phyloP scores from a whole-genome alignment of 2,797 vertebrate species.

The Astyanax mexicanus region DNA sequence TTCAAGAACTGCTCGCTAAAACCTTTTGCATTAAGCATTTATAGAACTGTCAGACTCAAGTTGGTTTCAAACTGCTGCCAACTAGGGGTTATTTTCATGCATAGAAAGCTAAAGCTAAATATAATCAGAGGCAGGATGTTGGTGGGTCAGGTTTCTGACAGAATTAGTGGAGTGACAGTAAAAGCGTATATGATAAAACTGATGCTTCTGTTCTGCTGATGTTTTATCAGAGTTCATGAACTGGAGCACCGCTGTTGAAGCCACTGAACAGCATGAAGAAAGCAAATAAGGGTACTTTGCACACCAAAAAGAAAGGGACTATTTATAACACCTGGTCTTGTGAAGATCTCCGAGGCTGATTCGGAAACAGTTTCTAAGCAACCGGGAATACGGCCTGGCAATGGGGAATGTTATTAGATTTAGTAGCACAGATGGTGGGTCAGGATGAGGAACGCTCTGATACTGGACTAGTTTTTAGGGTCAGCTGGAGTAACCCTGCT shows the following conservation, averaged over 20 bases:
- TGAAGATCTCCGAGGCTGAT: constrained; percentile 5
- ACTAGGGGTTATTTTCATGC: not conserved
- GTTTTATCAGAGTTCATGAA: not conserved
- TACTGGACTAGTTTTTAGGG: not conserved
- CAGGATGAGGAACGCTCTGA: not conserved
- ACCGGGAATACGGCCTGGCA: constrained; percentile 21
- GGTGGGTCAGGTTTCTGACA: not conserved
- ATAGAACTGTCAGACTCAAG: not conserved
- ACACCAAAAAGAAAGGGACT: not conserved
- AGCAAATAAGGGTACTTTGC: constrained; percentile 2
- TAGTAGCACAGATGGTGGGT: not conserved
- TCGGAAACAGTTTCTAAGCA: constrained; percentile 29
- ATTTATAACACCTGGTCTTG: constrained; percentile 14
- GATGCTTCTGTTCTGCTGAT: not conserved
- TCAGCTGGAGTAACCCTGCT: not conserved
- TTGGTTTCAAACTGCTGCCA: not conserved
- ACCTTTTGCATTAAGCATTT: not conserved
- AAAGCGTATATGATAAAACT: not conserved
- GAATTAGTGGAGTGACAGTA: not conserved
- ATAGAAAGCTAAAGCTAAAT: not conserved
- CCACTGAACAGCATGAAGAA: not conserved
- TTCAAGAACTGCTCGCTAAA: not conserved
- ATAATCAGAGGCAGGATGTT: not conserved
- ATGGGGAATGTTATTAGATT: constrained; percentile 1
- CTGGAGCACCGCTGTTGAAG: not conserved